Percentiles rank a stretch among this genome's conserved stretches.
Conservation (phyloP, 2,888 invertebrate species). For the Lasioglossum calceatum region DNA sequence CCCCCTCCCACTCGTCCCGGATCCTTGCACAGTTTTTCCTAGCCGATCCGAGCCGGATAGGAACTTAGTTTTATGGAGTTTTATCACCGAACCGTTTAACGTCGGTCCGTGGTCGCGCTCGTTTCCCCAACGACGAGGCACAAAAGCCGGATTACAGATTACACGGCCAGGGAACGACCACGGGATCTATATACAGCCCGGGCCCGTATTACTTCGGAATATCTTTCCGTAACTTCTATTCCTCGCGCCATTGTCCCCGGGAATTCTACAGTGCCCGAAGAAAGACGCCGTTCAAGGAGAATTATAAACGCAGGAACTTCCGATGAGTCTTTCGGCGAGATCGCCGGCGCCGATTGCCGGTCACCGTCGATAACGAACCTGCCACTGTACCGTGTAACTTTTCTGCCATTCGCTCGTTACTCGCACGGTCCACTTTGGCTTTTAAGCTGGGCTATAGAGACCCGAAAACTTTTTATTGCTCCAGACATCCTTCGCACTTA, state of each 20-base stretch:
- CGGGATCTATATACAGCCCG: slow-evolving; percentile 8
- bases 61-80: slow-evolving; percentile 45
- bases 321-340: neutral
- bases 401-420: neutral
- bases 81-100: slow-evolving; percentile 43
- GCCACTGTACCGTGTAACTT: neutral
- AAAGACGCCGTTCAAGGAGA: slow-evolving; percentile 18
- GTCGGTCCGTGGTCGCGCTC: slow-evolving; percentile 21
- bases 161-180: slow-evolving; percentile 8
- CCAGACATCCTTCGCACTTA: neutral
- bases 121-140: slow-evolving; percentile 16
- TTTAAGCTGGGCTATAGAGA: neutral
- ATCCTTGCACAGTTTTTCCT: neutral
- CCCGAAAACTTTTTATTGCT: neutral
- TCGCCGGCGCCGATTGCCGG: neutral
- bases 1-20: neutral
- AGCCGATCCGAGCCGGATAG: neutral
- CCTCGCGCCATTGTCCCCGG: slow-evolving; percentile 19
- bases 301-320: slow-evolving; percentile 35
- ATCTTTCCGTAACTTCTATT: slow-evolving; percentile 35
- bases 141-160: slow-evolving; percentile 32
- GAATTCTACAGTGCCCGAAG: slow-evolving; percentile 8
- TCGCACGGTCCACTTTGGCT: neutral
- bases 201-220: slow-evolving; percentile 29
- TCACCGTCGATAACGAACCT: neutral